Evolutionary conservation across 2,113 vertebrate genomes (phyloP).

Genomic region (Aegypius monachus): DNA sequence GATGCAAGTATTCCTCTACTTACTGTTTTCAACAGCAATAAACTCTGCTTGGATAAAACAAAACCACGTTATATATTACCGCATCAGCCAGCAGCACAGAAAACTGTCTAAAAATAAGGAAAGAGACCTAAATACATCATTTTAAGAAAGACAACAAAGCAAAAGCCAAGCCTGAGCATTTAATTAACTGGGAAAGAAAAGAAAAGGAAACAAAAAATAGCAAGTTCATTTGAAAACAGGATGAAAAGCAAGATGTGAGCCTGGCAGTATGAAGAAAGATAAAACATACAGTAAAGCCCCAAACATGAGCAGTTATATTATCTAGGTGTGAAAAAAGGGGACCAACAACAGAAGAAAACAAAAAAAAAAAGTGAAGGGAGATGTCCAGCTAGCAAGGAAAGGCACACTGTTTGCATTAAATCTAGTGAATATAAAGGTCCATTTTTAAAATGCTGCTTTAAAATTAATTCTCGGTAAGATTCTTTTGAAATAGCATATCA

Average conservation of each 20-base stretch:
- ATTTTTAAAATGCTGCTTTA: background rate
- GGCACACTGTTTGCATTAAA: background rate
- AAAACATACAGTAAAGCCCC: background rate
- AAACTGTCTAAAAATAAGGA: background rate
- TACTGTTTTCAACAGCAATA: background rate
- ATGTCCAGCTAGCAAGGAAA: background rate
- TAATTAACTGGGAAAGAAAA: background rate
- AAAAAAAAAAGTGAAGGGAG: background rate
- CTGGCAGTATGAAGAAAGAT: background rate
- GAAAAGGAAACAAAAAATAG: background rate
- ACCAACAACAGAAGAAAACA: background rate
- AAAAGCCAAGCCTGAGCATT: background rate
- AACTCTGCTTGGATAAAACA: background rate
- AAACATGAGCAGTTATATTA: background rate
- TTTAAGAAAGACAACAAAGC: background rate
- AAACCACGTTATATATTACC: background rate
- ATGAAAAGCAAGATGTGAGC: background rate
- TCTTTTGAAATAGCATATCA: background rate
- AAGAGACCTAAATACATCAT: background rate
- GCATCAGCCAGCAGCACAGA: background rate
- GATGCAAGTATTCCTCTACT: background rate
- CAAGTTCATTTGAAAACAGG: background rate
- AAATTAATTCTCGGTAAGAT: background rate
- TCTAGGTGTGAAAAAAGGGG: background rate
- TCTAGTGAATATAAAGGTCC: accelerated